These are phyloP conservation scores for Nephila pilipes DNA, from an alignment of 1,140 invertebrate genomes.

Conservation along the genomic window DNA sequence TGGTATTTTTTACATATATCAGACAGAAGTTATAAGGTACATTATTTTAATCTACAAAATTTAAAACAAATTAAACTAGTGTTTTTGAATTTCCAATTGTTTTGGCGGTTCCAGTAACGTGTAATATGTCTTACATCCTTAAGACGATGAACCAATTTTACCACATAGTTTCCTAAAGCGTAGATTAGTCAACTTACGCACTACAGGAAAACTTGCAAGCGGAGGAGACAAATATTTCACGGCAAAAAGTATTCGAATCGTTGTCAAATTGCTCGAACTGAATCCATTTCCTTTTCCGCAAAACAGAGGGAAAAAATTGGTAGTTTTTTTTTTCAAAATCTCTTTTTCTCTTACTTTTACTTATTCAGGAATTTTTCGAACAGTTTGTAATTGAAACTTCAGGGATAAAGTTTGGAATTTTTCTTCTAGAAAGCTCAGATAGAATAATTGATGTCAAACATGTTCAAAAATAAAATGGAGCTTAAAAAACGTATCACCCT, in stretches of 20 bases:
- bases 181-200: not conserved
- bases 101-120: not conserved
- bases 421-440: too few species aligned
- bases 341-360: not conserved
- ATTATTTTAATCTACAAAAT: too few species aligned
- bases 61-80: too few species aligned
- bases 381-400: not conserved
- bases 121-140: not conserved
- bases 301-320: not conserved
- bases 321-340: not conserved
- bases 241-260: not conserved
- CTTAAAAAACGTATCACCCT: too few species aligned
- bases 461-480: too few species aligned
- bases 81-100: not conserved
- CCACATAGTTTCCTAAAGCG: not conserved
- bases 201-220: not conserved
- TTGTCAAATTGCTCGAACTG: not conserved
- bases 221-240: not conserved
- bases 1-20: too few species aligned
- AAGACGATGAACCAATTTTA: not conserved
- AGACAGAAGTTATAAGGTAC: too few species aligned
- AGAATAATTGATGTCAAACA: too few species aligned
- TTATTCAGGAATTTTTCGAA: not conserved
- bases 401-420: too few species aligned
- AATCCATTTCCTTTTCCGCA: conserved; percentile 14